Percentiles rank a stretch among this genome's conserved stretches.
Evolutionary conservation across 2,797 vertebrate species (phyloP).

Genomic region (Sandelia bainsii): DNA sequence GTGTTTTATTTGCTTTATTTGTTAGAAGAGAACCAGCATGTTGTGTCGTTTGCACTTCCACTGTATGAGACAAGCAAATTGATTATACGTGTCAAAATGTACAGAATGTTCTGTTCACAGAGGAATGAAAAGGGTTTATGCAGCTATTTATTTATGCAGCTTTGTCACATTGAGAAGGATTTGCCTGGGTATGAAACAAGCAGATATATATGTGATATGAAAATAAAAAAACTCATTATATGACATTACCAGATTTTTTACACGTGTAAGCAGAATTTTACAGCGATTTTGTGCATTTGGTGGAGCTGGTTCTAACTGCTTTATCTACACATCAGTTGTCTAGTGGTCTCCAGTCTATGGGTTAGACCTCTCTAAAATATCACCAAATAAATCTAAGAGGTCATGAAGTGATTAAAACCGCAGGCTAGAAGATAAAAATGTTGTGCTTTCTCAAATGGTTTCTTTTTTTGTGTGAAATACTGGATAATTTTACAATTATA

Average conservation of each 20-base stretch:
- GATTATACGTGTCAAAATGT: constrained; percentile 29
- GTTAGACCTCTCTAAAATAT: not conserved
- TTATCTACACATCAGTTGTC: not conserved
- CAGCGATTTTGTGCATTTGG: not conserved
- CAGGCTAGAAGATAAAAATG: too few species aligned
- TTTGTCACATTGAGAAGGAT: constrained; percentile 3
- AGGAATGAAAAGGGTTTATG: not conserved
- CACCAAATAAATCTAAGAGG: too few species aligned
- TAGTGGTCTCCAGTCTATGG: not conserved
- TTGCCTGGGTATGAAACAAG: not conserved
- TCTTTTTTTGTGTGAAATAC: too few species aligned
- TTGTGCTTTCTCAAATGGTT: too few species aligned
- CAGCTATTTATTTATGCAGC: not conserved
- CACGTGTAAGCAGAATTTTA: not conserved
- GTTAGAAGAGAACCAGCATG: constrained; percentile 26
- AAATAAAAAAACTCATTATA: not conserved
- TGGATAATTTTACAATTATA: too few species aligned
- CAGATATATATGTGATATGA: too few species aligned
- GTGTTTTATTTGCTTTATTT: constrained; percentile 32
- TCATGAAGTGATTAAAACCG: too few species aligned
- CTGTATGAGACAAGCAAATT: constrained; percentile 16
- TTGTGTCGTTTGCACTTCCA: constrained; percentile 31
- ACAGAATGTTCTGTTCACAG: not conserved
- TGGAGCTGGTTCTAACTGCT: not conserved
- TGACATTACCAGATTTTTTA: not conserved